Evolutionary conservation across 2,888 invertebrate genomes (phyloP), one percentile per base, ranked within the genome.

Genomic region (Dynastes hyllus): DNA sequence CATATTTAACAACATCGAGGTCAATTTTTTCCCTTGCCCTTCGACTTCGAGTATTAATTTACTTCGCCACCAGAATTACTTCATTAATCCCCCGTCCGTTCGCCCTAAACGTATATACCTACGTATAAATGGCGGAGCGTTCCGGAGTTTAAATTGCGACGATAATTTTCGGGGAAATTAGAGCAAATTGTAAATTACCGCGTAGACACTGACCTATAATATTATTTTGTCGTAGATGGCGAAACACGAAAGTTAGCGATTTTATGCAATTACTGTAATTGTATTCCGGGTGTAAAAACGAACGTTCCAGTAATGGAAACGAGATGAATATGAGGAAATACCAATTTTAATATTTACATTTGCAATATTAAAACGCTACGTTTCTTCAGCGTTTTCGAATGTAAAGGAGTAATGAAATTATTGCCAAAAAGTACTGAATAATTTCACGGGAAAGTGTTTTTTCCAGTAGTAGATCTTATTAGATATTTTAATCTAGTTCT

Each of bases 141-240:
- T 63, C 69, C 27, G 51, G 69, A 50, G 69, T 29, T 69, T 51
- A 69, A 69, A 69, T 69, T 69, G 69, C 69, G 27, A 51, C 69
- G 50, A 69, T 69, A 69, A 69, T 50, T 69, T 69, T 69, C 69
- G 29, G 13, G 27, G 27, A 63, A 69, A 69, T 69, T 69, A 29
- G 69, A 69, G 51, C 69, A 69, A 69, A 69, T 69, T 50, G 69
- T 51, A 51, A 69, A 69, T 69, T 69, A 51, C 63, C 63, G 29
- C 63, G 63, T 32, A 32, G 63, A 63, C 32, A 63, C 63, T 32
- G 63, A 63, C 63, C 63, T 63, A 29, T 63, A 27, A 32, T 63
- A 63, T 32, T 32, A 32, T 63, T 63, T 29, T 32, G 29, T 29
- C 32, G 63, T 32, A 32, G 27, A 32, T 27, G 13, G 32, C 63